Evolutionary conservation across 2,113 vertebrate species (phyloP), one percentile per base, ranked within the genome.

Genomic region (Oncorhynchus masou): DNA sequence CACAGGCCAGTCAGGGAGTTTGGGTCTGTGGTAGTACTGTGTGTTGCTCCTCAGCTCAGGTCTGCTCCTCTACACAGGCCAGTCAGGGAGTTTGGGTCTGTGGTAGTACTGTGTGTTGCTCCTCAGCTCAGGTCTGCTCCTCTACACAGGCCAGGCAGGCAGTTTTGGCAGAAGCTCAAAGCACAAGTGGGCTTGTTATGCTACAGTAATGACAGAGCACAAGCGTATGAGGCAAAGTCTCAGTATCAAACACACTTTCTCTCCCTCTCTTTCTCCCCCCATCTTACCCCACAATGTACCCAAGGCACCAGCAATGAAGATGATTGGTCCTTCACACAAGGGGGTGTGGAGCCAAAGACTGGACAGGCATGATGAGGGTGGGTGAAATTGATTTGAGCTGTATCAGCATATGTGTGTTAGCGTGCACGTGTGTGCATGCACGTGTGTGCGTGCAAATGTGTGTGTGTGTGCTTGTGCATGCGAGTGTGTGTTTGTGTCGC

Each of bases 381-480:
- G 88, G 82, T 88, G 74, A 85, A 88, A 89, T 88, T 80, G 84
- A 90, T 90, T 88, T 84, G 22, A 75, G 86, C 69, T 91, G 78
- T 84, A 83, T 86, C 83, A 1, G 72, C 66, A 39, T 84, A 73
- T 84, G 79, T 79, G 73, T 60, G 74, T 77, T 29, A 51, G 27
- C 68, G 15, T 88, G 34, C 74, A 29, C 49, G 75, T 48, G 39
- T 67, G 34, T 76, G 48, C 71, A 25, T n/a, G 22, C 49, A 20
- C 48, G 67, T 22, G 31, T 74, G 31, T 71, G 22, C 39, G 49
- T n/a, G 22, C 34, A 48, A 65, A 48, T 59, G 29, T 54, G 66
- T 22, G 31, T 74, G 31, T 71, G 22, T 54, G 49, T 72, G 69
- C 54, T 13, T 68, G 64, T 68, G 64, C 59, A 31, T 68, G 64